A percentile compares a stretch with the other conserved stretches of the same genome.
Conservation (phyloP, 2,888 invertebrate species). For the Melipona bicolor region DNA sequence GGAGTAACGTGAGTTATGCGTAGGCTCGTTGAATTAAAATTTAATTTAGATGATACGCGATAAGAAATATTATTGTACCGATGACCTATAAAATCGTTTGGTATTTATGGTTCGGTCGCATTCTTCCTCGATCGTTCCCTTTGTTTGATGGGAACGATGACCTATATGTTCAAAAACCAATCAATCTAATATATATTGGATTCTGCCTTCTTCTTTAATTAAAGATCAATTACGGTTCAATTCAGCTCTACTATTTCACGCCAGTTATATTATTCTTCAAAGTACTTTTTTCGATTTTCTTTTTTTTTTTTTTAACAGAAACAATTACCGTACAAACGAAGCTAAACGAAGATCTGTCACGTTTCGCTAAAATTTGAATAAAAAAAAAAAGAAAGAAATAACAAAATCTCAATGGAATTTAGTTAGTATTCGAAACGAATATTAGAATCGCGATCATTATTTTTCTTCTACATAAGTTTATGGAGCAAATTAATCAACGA, state of each 20-base stretch:
- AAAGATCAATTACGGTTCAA: conserved; percentile 10
- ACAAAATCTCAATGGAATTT: not conserved
- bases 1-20: too few species aligned
- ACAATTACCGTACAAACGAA: not conserved
- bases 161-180: conserved; percentile 49
- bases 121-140: conserved; percentile 14
- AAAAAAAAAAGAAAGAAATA: not conserved
- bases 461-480: not conserved
- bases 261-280: not conserved
- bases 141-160: conserved; percentile 35
- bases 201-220: conserved; percentile 36
- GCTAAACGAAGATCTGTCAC: not conserved
- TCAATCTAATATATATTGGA: conserved; percentile 12
- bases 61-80: not conserved
- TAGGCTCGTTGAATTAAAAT: not conserved
- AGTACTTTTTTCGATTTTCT: too few species aligned
- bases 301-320: not conserved
- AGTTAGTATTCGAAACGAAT: not conserved
- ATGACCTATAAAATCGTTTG: conserved; percentile 2
- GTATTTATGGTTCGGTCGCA: conserved; percentile 20
- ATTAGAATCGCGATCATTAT: not conserved
- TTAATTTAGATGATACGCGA: not conserved
- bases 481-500: too few species aligned
- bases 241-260: not conserved
- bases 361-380: conserved; percentile 1